phyloP scores from a whole-genome alignment of 1,140 invertebrate genomes.

The Camponotus vicinus region DNA sequence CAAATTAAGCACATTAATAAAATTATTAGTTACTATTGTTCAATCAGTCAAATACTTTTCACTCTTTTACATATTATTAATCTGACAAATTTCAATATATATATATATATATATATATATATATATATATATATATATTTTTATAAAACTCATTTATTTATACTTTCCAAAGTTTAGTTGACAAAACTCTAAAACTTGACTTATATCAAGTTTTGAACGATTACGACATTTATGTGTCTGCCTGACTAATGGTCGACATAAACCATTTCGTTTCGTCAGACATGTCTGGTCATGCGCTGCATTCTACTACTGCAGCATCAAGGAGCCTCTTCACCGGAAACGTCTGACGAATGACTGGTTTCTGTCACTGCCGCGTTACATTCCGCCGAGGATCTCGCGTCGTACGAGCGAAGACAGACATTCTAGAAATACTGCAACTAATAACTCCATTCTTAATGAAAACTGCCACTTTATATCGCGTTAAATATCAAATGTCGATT shows the following conservation, averaged over 20 bases:
- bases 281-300: conserved; percentile 13
- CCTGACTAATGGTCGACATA: conserved; percentile 71
- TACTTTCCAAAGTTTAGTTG: not conserved
- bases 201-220: conserved; percentile 8
- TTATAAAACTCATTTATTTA: not conserved
- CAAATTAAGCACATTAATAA: not conserved
- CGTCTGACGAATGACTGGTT: conserved; percentile 69
- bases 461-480: not conserved
- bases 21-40: not conserved
- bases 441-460: conserved; percentile 46
- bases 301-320: conserved; percentile 43
- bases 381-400: not conserved
- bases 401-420: conserved; percentile 1
- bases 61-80: not conserved
- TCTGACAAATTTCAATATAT: not conserved
- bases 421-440: conserved; percentile 40
- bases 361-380: conserved; percentile 67
- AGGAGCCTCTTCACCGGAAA: conserved; percentile 22
- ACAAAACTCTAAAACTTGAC: not conserved
- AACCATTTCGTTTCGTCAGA: conserved; percentile 66
- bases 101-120: no score
- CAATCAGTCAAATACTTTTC: not conserved
- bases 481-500: not conserved
- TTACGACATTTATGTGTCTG: conserved; percentile 23
- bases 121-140: no score